Percentiles rank a stretch among this genome's conserved stretches.
These are phyloP conservation scores for Callorhinus ursinus DNA, from an alignment of 2,113 vertebrate genomes.

Conservation along the genomic window DNA sequence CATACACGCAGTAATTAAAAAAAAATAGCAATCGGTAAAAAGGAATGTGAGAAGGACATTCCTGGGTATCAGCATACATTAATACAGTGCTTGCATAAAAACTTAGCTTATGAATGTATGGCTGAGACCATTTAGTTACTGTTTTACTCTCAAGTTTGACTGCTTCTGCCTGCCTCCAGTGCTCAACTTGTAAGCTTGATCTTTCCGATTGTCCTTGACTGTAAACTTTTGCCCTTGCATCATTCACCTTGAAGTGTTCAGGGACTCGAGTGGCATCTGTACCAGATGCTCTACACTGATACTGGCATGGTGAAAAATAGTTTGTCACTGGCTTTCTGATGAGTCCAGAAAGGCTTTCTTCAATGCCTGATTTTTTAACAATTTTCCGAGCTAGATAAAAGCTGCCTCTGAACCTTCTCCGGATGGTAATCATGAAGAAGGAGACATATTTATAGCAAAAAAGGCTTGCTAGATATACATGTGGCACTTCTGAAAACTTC, in stretches of 20 bases:
- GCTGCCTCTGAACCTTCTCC: neutral
- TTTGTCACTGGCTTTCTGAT: neutral
- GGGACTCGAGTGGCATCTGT: neutral
- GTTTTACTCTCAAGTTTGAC: neutral
- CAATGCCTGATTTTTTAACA: constrained; percentile 23
- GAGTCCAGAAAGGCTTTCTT: neutral
- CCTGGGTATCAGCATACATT: constrained; percentile 7
- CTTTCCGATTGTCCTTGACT: constrained; percentile 12
- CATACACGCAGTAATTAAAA: neutral
- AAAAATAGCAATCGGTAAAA: neutral
- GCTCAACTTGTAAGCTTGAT: neutral
- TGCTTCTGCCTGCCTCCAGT: too few species aligned
- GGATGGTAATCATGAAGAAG: neutral
- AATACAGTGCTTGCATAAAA: neutral
- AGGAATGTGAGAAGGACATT: constrained; percentile 19
- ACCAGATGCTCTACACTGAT: constrained; percentile 29
- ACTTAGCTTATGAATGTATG: neutral
- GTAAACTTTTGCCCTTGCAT: constrained; percentile 82
- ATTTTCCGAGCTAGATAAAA: constrained; percentile 26
- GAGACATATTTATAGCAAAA: constrained; percentile 28
- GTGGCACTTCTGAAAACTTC: constrained; percentile 79
- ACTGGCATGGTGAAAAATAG: constrained; percentile 34
- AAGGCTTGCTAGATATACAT: neutral
- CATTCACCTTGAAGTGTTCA: constrained; percentile 57
- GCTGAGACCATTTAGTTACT: neutral